These are phyloP conservation scores for Phyllotreta cruciferae DNA, from an alignment of 2,888 invertebrate genomes.

Conservation along the genomic window DNA sequence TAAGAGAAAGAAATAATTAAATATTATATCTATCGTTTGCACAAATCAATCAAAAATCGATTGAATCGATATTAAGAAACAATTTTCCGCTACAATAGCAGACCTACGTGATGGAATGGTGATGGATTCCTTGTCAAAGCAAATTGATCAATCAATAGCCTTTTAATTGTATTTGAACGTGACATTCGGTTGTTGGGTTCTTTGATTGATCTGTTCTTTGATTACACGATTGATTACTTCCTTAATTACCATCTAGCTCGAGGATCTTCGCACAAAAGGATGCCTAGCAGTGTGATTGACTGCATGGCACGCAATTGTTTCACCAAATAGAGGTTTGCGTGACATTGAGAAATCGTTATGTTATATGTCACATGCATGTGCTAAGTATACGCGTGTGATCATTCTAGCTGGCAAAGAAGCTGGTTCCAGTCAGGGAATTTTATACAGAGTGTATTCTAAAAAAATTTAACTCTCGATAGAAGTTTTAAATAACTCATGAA, in stretches of 20 bases:
- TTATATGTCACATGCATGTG: constrained; percentile 8
- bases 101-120: constrained; percentile 8
- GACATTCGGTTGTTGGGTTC: constrained; percentile 20
- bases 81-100: constrained; percentile 20
- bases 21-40: not conserved
- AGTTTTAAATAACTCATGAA: no score
- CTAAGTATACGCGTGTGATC: not conserved
- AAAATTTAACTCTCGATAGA: no score
- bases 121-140: constrained; percentile 18
- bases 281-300: constrained; percentile 5
- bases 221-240: constrained; percentile 18
- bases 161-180: constrained; percentile 24
- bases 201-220: constrained; percentile 19
- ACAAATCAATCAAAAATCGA: constrained; percentile 4
- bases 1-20: not conserved
- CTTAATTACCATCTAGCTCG: constrained; percentile 15
- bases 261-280: constrained; percentile 15
- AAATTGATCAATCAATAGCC: constrained; percentile 29
- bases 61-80: not conserved
- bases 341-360: constrained; percentile 18
- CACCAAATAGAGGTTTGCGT: constrained; percentile 18
- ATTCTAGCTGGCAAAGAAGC: no score
- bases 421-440: no score
- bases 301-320: not conserved
- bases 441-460: no score